Base-by-base conservation (phyloP, 2,797 vertebrate genomes). In the Harpagifer antarcticus region DNA sequence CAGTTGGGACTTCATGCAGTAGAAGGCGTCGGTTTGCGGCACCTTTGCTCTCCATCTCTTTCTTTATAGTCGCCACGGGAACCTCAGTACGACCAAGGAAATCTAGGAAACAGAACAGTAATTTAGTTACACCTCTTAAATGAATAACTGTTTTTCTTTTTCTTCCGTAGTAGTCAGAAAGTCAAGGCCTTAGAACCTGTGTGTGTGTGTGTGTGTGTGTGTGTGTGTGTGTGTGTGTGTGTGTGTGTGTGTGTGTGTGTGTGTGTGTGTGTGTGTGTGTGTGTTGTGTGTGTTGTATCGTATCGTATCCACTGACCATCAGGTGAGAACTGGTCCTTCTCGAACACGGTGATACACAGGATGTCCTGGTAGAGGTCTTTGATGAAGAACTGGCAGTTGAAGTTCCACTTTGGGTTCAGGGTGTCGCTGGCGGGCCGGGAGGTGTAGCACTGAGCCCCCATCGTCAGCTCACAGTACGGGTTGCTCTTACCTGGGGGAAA, bases 311-410 rank as follows among this genome's bases (percentile, higher is more conserved):
- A 89, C 97, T 93, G 79, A 99, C 98, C 97, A 9, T 99, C 98
- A 0, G 98, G 98, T 9, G 91, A 97, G 90, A 99, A 99, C 87
- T 97, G 98, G 88, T 99, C 97, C 44, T 96, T 96, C 93, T 99
- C 97, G 16, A 97, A 99, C 90, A 99, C 93, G 14, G 97, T 97
- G 94, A 99, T 96, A 20, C 97, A 98, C 58, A 99, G 93, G 42
- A 99, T 97, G 49, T 99, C 98, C 88, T 99, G 98, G 86, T 99
- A 96, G 3, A 99, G 92, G 73, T 99, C 98, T 90, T 96, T 98
- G 79, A 99, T 94, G 67, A 98, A 98, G 92, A 99, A 99, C 94
- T 99, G 98, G 88, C 98, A 99, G 92, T 97, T 99, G 84, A 98
- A 99, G 85, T 97, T 99, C 98, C 98, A 99, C 90, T 98, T 99